These are phyloP conservation scores for Umimayanthus chanpuru DNA, from an alignment of 92 coral and sea anemone species.

Conservation along the genomic window DNA sequence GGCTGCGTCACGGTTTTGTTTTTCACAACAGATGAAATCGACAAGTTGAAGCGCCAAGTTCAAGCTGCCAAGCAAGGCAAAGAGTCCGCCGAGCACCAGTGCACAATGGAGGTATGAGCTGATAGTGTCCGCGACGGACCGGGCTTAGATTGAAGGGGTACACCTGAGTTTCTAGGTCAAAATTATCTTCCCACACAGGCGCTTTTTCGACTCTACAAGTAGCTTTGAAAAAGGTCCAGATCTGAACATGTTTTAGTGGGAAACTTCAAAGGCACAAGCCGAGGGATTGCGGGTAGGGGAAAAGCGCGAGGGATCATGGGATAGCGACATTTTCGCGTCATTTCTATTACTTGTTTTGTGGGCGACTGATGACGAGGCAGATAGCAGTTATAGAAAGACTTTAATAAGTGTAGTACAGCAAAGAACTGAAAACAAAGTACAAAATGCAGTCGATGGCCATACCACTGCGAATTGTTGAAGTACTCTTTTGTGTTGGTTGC, in stretches of 20 bases:
- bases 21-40: constrained; percentile 82
- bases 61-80: constrained; percentile 80
- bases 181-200: too few species aligned
- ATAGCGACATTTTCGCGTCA: neutral
- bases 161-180: neutral
- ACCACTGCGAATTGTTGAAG: neutral
- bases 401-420: neutral
- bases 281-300: neutral
- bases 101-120: constrained; percentile 77
- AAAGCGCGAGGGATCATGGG: neutral
- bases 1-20: neutral
- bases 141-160: neutral
- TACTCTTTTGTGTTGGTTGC: neutral
- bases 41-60: constrained; percentile 85
- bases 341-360: neutral
- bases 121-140: neutral
- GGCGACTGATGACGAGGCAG: neutral
- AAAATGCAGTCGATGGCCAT: neutral
- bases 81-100: constrained; percentile 83
- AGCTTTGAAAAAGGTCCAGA: neutral
- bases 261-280: neutral
- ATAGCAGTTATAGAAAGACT: too few species aligned
- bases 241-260: neutral
- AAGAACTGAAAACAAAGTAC: neutral
- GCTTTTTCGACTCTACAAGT: too few species aligned